Base-by-base conservation (phyloP, 2,113 vertebrate species). In the Felis catus region DNA sequence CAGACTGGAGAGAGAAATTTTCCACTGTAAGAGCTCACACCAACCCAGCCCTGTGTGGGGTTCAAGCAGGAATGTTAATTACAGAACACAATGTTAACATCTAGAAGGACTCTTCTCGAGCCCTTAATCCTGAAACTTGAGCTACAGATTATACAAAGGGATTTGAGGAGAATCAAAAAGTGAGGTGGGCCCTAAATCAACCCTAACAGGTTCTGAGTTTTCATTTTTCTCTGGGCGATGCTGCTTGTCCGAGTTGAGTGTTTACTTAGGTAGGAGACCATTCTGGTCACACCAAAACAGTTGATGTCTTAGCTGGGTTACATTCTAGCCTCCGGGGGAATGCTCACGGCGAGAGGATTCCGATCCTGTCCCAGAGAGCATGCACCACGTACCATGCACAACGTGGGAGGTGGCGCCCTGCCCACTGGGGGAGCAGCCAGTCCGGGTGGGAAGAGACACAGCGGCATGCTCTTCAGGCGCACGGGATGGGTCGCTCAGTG, bases 81-180 rank as follows among this genome's bases (percentile, higher is more conserved):
- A 39, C 21, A 73, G 92, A 88, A 91, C 84, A 65, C 7, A 45
- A 7, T 23, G n/a, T 80, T 81, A 80, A 92, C 80, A 33, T 31
- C 10, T 23, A 2, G 73, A 74, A 95, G 87, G 61, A 71, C 39
- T 85, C 86, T 92, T 70, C 71, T 55, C 11, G 70, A 71, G 63
- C 33, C 88, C 21, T 97, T 98, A 97, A 98, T 97, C 97, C 96
- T 97, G 98, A 98, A 99, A 98, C 91, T 63, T 85, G 98, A 98
- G 98, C 98, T 85, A 66, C 73, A 45, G 66, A 87, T 98, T 98
- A 98, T 53, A 25, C 53, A 98, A 98, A 98, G 88, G 94, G 95
- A 96, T 90, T 97, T 98, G 73, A 65, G 78, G 80, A 98, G 97
- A 98, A 96, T 15, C 83, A 53, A 96, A 92, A 93, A 89, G 68